Evolutionary conservation across 37 sponge, comb jelly and placozoan genomes (phyloP).

Genomic region (Axinella damicornis): DNA sequence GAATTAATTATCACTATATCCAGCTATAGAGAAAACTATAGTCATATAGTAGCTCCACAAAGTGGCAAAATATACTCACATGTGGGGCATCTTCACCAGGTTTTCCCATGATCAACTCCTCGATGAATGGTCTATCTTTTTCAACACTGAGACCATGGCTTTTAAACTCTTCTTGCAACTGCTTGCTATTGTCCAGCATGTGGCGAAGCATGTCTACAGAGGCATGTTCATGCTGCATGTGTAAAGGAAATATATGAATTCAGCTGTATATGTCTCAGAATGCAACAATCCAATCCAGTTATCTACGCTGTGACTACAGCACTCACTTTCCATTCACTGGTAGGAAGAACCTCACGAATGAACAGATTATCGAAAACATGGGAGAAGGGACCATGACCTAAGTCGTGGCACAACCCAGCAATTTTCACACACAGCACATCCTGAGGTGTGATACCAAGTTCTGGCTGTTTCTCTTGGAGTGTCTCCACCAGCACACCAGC

Average conservation of each 20-base stretch:
- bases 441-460: slow-evolving; percentile 82
- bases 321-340: slow-evolving; percentile 22
- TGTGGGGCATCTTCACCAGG: no score
- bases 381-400: slow-evolving; percentile 97
- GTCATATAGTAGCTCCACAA: no score
- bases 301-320: slow-evolving; percentile 11
- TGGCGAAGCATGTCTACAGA: slow-evolving; percentile 93
- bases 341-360: slow-evolving; percentile 66
- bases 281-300: no score
- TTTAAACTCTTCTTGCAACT: slow-evolving; percentile 47
- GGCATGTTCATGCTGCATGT: slow-evolving; percentile 88
- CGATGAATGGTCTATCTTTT: slow-evolving; percentile 83
- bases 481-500: slow-evolving; percentile 89
- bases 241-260: no score
- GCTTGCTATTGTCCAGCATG: slow-evolving; percentile 71
- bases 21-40: no score
- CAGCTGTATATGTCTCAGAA: no score
- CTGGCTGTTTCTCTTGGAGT: slow-evolving; percentile 82
- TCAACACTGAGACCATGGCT: slow-evolving; percentile 63
- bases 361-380: slow-evolving; percentile 92
- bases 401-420: slow-evolving; percentile 95
- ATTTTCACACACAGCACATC: slow-evolving; percentile 97
- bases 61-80: no score
- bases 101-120: slow-evolving; percentile 77
- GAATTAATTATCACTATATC: no score